These are phyloP conservation scores for Lobophora halterata DNA, from an alignment of 2,888 invertebrate species.

Conservation along the genomic window DNA sequence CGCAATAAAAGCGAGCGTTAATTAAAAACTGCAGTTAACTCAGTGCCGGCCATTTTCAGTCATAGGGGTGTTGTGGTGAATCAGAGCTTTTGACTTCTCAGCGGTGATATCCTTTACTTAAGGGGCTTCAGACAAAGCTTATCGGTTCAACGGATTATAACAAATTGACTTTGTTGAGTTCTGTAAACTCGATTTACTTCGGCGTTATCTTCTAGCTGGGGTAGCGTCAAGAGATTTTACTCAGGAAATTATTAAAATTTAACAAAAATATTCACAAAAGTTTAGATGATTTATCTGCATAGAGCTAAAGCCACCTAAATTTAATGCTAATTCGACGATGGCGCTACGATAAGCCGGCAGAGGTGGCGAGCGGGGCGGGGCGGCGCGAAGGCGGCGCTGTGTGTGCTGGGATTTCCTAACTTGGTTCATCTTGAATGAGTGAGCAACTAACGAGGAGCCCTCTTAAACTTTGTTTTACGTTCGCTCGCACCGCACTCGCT, in stretches of 20 bases:
- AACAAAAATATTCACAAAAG: too few species aligned
- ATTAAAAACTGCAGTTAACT: slow-evolving; percentile 65
- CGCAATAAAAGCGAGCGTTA: slow-evolving; percentile 56
- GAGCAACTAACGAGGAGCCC: slow-evolving; percentile 72
- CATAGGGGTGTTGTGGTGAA: slow-evolving; percentile 22
- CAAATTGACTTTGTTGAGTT: slow-evolving; percentile 4
- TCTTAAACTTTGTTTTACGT: slow-evolving; percentile 66
- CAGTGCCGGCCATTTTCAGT: slow-evolving; percentile 28
- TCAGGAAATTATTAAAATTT: too few species aligned
- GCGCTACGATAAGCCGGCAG: too few species aligned
- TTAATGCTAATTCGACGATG: too few species aligned
- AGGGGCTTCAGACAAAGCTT: slow-evolving; percentile 18
- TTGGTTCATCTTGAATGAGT: slow-evolving; percentile 53
- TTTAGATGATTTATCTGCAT: too few species aligned
- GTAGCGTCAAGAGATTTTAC: too few species aligned
- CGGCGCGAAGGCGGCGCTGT: slow-evolving; percentile 28
- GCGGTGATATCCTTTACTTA: slow-evolving; percentile 23
- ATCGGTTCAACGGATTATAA: slow-evolving; percentile 18
- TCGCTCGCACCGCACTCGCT: slow-evolving; percentile 60
- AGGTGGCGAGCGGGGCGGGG: too few species aligned
- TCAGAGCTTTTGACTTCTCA: slow-evolving; percentile 21
- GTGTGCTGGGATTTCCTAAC: slow-evolving; percentile 29
- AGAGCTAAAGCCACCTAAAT: too few species aligned
- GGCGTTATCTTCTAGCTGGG: too few species aligned
- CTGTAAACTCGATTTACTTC: neutral